Evolutionary conservation across 2,797 vertebrate genomes (phyloP).

Genomic region (Ctenosaura bakeri): DNA sequence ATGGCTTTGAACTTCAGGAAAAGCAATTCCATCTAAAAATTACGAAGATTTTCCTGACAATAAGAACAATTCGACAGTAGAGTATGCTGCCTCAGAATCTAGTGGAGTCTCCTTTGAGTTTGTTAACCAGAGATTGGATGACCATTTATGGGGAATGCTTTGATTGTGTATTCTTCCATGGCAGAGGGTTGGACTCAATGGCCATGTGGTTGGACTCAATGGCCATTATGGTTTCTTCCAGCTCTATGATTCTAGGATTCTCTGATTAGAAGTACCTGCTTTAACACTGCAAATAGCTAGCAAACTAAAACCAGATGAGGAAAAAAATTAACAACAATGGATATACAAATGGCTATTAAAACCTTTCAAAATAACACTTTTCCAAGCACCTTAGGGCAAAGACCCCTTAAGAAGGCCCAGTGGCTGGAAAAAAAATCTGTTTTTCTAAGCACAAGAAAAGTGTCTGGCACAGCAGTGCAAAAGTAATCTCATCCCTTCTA

Average conservation of each 20-base stretch:
- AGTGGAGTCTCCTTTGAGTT: no score
- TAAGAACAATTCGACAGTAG: no score
- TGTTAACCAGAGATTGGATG: no score
- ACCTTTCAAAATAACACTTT: not conserved
- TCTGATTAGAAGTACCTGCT: not conserved
- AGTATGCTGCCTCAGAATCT: no score
- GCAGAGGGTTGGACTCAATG: no score
- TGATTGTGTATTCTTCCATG: no score
- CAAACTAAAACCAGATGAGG: not conserved
- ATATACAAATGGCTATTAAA: not conserved
- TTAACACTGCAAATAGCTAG: not conserved
- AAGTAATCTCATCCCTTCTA: not conserved
- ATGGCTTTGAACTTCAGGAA: no score
- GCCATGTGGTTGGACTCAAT: no score
- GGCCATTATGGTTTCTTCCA: no score
- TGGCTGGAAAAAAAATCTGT: not conserved
- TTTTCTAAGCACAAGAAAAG: not conserved
- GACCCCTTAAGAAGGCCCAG: not conserved
- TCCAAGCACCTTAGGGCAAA: not conserved
- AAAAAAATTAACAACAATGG: not conserved
- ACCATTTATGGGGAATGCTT: no score
- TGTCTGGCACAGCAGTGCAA: not conserved
- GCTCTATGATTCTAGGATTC: not conserved
- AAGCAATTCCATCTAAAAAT: no score
- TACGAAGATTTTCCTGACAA: no score